These are phyloP conservation scores for Platycheirus albimanus DNA, from an alignment of 2,888 invertebrate genomes.

Conservation along the genomic window DNA sequence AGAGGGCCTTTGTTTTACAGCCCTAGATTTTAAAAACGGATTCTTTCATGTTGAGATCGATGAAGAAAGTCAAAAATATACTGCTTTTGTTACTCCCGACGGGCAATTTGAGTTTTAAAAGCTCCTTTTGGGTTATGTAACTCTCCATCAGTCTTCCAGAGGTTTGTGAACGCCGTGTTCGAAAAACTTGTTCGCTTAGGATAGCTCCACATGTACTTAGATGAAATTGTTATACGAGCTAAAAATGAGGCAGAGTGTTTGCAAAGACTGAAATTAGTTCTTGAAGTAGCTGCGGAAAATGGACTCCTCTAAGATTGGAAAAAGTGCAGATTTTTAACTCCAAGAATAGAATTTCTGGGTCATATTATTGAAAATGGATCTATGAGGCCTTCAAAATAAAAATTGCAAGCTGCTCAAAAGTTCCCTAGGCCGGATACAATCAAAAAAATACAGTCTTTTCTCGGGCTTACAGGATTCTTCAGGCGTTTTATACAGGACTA, in stretches of 20 bases:
- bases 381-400: constrained; percentile 73
- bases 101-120: too few relatives aligned
- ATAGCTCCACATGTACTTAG: not conserved
- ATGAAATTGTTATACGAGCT: not conserved
- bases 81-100: too few relatives aligned
- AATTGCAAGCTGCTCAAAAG: constrained; percentile 75
- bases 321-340: too few relatives aligned
- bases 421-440: too few relatives aligned
- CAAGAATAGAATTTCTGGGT: constrained; percentile 73
- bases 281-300: constrained; percentile 38
- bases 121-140: too few relatives aligned
- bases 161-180: constrained; percentile 21
- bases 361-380: constrained; percentile 18
- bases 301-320: not conserved
- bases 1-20: too few relatives aligned
- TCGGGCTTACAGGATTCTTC: too few relatives aligned
- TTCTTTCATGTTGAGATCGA: too few relatives aligned
- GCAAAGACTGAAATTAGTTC: constrained; percentile 26
- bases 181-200: constrained; percentile 4
- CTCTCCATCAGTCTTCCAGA: too few relatives aligned
- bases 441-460: too few relatives aligned
- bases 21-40: too few relatives aligned
- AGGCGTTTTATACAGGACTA: constrained; percentile 12
- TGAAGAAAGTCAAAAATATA: too few relatives aligned
- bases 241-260: not conserved